Conservation (phyloP, 2,113 vertebrate species). For the Pogonocichla stellata region DNA sequence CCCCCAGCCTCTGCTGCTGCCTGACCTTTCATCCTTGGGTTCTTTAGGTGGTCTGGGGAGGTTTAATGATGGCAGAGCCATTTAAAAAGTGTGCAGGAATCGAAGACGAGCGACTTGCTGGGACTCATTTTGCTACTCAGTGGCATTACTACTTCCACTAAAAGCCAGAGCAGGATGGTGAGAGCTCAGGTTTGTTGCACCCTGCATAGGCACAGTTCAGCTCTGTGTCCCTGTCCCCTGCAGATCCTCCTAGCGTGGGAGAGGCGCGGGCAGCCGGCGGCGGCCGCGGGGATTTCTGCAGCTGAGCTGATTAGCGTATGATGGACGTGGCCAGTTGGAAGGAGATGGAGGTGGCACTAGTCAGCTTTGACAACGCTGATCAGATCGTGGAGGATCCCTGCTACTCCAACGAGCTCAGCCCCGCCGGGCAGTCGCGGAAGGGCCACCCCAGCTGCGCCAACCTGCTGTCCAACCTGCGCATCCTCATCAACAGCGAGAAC, state of each 20-base stretch:
- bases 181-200: not conserved
- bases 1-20: not conserved
- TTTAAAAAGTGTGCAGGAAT: not conserved
- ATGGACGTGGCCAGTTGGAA: conserved; percentile 79
- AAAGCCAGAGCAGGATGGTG: not conserved
- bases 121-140: not conserved
- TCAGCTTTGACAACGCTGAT: conserved; percentile 85
- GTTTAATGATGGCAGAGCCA: not conserved
- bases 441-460: conserved; percentile 77
- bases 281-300: conserved; percentile 45
- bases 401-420: conserved; percentile 71
- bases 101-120: fast-evolving
- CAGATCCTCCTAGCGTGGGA: conserved; percentile 60
- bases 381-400: conserved; percentile 82
- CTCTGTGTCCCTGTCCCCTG: conserved; percentile 33
- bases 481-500: conserved; percentile 80
- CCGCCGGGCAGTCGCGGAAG: conserved; percentile 53
- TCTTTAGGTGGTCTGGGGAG: not conserved
- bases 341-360: conserved; percentile 90
- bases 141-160: not conserved
- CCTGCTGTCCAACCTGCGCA: conserved; percentile 86
- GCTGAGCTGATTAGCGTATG: conserved; percentile 60
- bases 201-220: not conserved
- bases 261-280: not conserved
- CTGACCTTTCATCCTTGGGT: not conserved